phyloP scores from a whole-genome alignment of 2,113 vertebrate species.

The Anarhynchus alexandrinus region DNA sequence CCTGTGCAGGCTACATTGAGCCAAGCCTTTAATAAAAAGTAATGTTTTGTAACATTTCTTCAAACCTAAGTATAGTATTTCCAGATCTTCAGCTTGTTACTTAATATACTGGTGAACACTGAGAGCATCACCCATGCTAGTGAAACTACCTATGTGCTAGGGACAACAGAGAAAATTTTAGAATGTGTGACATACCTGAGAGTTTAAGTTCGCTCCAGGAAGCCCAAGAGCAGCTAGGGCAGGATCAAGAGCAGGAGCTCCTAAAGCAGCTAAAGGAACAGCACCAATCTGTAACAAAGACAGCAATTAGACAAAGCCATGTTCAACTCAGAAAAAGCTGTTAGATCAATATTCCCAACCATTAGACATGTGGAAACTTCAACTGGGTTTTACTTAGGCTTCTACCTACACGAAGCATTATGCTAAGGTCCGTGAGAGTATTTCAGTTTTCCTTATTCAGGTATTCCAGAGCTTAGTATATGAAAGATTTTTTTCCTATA shows the following conservation, averaged over 20 bases:
- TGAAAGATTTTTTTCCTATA: background rate
- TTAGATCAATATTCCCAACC: background rate
- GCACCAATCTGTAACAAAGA: constrained; percentile 86
- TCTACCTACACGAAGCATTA: background rate
- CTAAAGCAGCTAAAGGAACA: constrained; percentile 88
- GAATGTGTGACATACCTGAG: constrained; percentile 77
- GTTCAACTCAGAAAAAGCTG: rapidly evolving
- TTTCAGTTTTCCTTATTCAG: background rate
- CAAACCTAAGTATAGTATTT: background rate
- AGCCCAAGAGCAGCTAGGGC: constrained; percentile 94
- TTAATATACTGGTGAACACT: background rate
- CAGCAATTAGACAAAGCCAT: background rate
- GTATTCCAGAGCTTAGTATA: background rate
- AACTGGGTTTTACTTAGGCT: background rate
- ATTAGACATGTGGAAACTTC: background rate
- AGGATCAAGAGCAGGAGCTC: constrained; percentile 90
- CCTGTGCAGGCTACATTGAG: background rate
- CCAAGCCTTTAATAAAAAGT: background rate
- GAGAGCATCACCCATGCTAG: background rate
- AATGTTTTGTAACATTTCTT: background rate
- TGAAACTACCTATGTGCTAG: rapidly evolving
- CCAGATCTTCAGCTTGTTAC: background rate
- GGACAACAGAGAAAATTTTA: background rate
- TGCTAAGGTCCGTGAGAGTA: background rate
- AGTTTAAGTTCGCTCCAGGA: constrained; percentile 90